Percentiles rank a stretch among this genome's conserved stretches.
These are phyloP conservation scores for Scomber scombrus DNA, from an alignment of 2,113 vertebrate species.

Conservation along the genomic window DNA sequence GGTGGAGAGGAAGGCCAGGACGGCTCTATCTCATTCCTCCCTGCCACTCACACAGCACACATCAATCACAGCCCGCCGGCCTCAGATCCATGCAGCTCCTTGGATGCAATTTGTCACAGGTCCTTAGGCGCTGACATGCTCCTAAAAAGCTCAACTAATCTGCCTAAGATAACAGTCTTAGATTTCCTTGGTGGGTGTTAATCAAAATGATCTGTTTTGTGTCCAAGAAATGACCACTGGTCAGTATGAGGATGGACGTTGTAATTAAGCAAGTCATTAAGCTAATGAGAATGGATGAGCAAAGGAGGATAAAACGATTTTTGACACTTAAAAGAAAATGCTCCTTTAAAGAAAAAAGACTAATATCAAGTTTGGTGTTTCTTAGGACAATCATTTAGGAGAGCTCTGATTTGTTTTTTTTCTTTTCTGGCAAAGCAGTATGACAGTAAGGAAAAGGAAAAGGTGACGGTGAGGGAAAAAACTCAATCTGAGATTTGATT, in stretches of 20 bases:
- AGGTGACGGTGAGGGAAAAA: conserved; percentile 6
- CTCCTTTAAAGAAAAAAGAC: not conserved
- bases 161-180: conserved; percentile 55
- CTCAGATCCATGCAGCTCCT: conserved; percentile 63
- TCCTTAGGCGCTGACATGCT: conserved; percentile 74
- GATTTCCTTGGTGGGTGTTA: conserved; percentile 69
- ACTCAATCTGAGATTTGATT: conserved; percentile 17
- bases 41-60: conserved; percentile 79
- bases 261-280: conserved; percentile 47
- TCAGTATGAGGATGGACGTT: conserved; percentile 17
- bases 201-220: conserved; percentile 72
- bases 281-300: conserved; percentile 50
- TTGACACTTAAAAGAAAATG: conserved; percentile 6
- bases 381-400: conserved; percentile 1
- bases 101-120: conserved; percentile 76
- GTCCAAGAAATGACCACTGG: conserved; percentile 58
- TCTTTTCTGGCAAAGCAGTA: conserved; percentile 2
- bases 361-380: not conserved
- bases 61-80: conserved; percentile 77
- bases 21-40: conserved; percentile 76
- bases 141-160: conserved; percentile 74
- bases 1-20: conserved; percentile 66
- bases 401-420: not conserved
- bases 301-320: conserved; percentile 3
- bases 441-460: conserved; percentile 1